Evolutionary conservation across 2,113 vertebrate genomes (phyloP).

Genomic region (Aegotheles bennettii): DNA sequence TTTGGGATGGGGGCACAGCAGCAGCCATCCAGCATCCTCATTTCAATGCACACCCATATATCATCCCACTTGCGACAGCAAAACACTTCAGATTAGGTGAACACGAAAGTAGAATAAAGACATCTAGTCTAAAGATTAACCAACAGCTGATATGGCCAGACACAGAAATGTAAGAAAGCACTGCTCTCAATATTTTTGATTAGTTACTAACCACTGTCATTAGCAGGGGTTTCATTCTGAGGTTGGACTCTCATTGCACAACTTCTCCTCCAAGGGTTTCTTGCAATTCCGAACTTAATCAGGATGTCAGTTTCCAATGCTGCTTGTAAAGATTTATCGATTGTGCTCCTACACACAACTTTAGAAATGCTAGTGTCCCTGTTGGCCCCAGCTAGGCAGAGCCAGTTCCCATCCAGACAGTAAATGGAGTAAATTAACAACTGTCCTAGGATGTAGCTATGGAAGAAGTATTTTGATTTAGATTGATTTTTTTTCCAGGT

Average conservation of each 20-base stretch:
- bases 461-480: not conserved
- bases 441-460: not conserved
- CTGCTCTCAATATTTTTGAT: not conserved
- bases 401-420: not conserved
- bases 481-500: not conserved
- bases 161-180: not conserved
- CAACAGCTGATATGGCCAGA: not conserved
- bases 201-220: not conserved
- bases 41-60: not conserved
- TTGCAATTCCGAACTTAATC: not conserved
- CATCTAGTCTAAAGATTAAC: not conserved
- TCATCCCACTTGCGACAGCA: rapidly evolving
- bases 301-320: not conserved
- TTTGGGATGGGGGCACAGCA: not conserved
- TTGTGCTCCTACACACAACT: not conserved
- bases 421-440: not conserved
- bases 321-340: not conserved
- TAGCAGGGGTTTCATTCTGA: not conserved
- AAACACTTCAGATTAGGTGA: not conserved
- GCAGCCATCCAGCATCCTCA: not conserved
- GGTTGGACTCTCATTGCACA: not conserved
- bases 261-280: not conserved
- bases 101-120: not conserved
- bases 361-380: not conserved
- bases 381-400: not conserved